These are phyloP conservation scores for Sminthurides aquaticus DNA, from an alignment of 2,888 invertebrate genomes.

Conservation along the genomic window DNA sequence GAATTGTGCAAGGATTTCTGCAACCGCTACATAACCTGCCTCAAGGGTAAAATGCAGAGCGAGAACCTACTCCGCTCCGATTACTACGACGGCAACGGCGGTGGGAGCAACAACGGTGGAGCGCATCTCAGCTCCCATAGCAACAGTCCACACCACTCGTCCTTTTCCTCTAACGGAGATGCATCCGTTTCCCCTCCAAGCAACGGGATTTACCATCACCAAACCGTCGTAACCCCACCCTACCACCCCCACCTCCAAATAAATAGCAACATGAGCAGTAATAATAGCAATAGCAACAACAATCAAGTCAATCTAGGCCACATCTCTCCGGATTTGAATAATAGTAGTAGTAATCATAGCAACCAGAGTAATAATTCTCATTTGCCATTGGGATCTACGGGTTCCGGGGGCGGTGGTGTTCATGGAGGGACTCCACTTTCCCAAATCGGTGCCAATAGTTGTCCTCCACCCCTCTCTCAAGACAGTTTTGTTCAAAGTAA, in stretches of 20 bases:
- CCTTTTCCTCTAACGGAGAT: constrained; percentile 46
- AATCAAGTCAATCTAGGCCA: constrained; percentile 20
- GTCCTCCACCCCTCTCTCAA: constrained; percentile 51
- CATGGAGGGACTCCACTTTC: constrained; percentile 80
- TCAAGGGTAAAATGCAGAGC: constrained; percentile 85
- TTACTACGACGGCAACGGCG: constrained; percentile 50
- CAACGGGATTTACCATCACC: constrained; percentile 29
- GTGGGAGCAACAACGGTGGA: constrained; percentile 35
- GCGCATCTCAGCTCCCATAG: constrained; percentile 43
- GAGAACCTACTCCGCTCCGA: constrained; percentile 75
- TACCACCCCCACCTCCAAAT: constrained; percentile 42
- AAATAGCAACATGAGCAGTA: background rate
- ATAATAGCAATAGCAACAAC: background rate
- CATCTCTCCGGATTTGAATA: constrained; percentile 26
- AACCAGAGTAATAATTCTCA: constrained; percentile 30
- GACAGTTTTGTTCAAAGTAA: constrained; percentile 34
- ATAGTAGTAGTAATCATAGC: constrained; percentile 30
- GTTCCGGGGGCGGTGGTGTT: constrained; percentile 53
- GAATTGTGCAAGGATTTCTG: constrained; percentile 92
- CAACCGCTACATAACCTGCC: constrained; percentile 80
- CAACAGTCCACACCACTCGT: constrained; percentile 42
- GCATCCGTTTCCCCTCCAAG: constrained; percentile 46
- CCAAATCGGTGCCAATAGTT: constrained; percentile 69
- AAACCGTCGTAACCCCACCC: constrained; percentile 30
- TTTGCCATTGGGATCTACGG: constrained; percentile 32